Evolutionary conservation across 2,888 invertebrate species (phyloP), one percentile per base, ranked within the genome.

Genomic region (Phortica magna): DNA sequence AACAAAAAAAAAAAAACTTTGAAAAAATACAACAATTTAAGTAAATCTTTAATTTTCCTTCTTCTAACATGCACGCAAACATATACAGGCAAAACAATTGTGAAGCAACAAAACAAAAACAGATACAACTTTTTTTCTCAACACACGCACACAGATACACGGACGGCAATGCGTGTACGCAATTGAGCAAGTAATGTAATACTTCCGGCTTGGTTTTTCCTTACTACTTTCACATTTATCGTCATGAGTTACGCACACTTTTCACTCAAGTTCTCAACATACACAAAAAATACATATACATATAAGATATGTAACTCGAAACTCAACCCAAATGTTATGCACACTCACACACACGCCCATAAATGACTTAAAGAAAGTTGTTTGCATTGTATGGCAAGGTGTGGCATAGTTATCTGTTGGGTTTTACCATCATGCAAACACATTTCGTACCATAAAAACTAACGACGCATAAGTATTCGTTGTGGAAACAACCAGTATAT

Each of bases 381-480:
- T 41, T n/a, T 39, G 14, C n/a, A 14, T 17, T 14, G n/a, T 41
- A 67, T 7, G 17, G 17, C 17, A 61, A 61, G n/a, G 41, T 67
- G 14, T 65, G 41, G 10, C 19, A 19, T 22, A 61, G 61, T 61
- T 61, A 7, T 61, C 17, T 61, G 22, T 22, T 9, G 10, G 61
- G 22, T 9, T 61, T 22, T 17, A 6, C 61, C 4, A 4, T 5
- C 22, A 61, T 17, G 9, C 17, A 19, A 61, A 17, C 22, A 61
- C 61, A 22, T 22, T 31, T 61, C 61, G 22, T 17, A 12, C 17
- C 81, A 85, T 85, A 86, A 85, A 85, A 85, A 84, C 79, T 78
- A 85, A 86, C 85, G 85, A 84, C 86, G 83, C 83, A 82, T 85
- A 67, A 43, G 43, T 61, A 22, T 22, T 31, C 31, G 61, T 61